phyloP scores from a whole-genome alignment of 2,797 vertebrate species.

The Hippopotamyrus pictus region DNA sequence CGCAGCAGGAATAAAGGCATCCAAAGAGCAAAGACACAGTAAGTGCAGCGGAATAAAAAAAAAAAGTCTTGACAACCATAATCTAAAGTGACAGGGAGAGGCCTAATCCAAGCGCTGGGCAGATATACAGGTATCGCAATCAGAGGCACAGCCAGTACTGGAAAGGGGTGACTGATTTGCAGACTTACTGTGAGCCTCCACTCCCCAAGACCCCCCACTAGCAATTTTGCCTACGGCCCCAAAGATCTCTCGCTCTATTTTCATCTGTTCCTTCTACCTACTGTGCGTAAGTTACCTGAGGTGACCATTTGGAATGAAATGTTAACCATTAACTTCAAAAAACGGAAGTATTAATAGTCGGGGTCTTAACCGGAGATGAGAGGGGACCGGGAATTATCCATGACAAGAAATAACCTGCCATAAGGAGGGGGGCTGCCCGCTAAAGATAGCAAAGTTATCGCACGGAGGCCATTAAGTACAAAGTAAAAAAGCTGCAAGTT shows the following conservation, averaged over 20 bases:
- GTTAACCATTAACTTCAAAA: not conserved
- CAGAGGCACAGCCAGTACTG: not conserved
- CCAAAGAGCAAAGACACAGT: not conserved
- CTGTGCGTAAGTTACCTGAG: not conserved
- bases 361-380: not conserved
- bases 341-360: not conserved
- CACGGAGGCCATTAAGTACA: not conserved
- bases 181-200: not conserved
- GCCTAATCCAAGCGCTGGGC: not conserved
- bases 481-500: not conserved
- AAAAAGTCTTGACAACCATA: not conserved
- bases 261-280: not conserved
- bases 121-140: not conserved
- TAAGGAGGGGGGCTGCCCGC: not conserved
- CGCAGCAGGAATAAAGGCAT: not conserved
- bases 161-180: not conserved
- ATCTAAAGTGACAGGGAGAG: not conserved
- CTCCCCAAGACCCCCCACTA: not conserved
- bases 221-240: not conserved
- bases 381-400: not conserved
- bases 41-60: not conserved
- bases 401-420: not conserved
- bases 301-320: not conserved
- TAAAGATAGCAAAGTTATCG: not conserved
- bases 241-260: not conserved